Evolutionary conservation across 1,140 invertebrate species (phyloP).

Genomic region (Zaprionus capensis): DNA sequence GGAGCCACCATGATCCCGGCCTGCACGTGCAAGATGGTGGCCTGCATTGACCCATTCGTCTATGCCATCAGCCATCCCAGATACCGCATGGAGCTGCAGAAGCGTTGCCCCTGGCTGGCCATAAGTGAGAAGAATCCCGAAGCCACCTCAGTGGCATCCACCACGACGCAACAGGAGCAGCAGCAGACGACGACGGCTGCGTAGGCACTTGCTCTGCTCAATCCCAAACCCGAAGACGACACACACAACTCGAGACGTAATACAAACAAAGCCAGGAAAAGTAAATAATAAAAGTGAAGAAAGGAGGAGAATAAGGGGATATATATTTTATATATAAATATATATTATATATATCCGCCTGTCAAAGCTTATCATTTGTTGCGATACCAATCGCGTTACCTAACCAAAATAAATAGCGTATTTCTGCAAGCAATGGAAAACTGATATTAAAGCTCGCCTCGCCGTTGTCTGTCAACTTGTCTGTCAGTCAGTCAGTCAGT

Average conservation of each 20-base stretch:
- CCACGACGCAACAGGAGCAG: constrained; percentile 82
- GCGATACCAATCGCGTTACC: background rate
- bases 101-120: constrained; percentile 87
- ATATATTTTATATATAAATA: constrained; percentile 26
- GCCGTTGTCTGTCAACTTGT: constrained; percentile 26
- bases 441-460: constrained; percentile 23
- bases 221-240: constrained; percentile 34
- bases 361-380: background rate
- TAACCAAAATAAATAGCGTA: background rate
- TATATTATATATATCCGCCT: background rate
- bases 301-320: background rate
- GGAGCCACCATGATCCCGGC: constrained; percentile 94
- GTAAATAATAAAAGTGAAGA: constrained; percentile 44
- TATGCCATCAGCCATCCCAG: constrained; percentile 95
- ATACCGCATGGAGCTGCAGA: constrained; percentile 89
- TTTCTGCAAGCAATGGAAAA: constrained; percentile 2
- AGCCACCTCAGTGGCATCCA: constrained; percentile 76
- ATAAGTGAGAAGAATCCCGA: constrained; percentile 86
- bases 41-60: constrained; percentile 94
- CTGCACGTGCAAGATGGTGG: constrained; percentile 92
- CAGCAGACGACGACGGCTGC: constrained; percentile 74
- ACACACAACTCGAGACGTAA: constrained; percentile 44
- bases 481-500: constrained; percentile 18
- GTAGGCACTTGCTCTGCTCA: constrained; percentile 76
- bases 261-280: constrained; percentile 49